A percentile compares a stretch with the other conserved stretches of the same genome.
Evolutionary conservation across 2,113 vertebrate species (phyloP).

Genomic region (Ptyas mucosa): DNA sequence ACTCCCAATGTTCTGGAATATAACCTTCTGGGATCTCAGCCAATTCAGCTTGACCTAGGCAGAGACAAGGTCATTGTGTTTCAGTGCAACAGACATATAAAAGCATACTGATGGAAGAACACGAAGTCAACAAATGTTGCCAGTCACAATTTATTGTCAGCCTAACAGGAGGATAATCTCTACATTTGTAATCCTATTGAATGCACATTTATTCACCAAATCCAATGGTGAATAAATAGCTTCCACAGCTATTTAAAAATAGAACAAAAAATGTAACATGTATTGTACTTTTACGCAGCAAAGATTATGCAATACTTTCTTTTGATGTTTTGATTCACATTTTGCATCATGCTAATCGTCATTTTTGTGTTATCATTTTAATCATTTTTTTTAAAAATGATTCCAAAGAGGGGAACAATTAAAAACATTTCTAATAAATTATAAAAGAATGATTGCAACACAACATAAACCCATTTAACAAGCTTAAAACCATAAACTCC

Average conservation of each 20-base stretch:
- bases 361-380: not conserved
- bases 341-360: not conserved
- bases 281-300: not conserved
- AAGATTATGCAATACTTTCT: not conserved
- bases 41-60: conserved; percentile 87
- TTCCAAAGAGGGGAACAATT: not conserved
- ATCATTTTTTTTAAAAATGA: not conserved
- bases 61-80: not conserved
- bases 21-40: conserved; percentile 88
- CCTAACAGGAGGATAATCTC: not conserved
- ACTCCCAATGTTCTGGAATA: conserved; percentile 90
- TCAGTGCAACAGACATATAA: not conserved
- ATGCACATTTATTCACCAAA: not conserved
- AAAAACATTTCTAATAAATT: not conserved
- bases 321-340: not conserved
- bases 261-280: not conserved
- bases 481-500: not conserved
- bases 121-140: not conserved
- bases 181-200: not conserved
- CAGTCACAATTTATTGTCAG: not conserved
- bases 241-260: not conserved
- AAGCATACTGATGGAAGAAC: not conserved
- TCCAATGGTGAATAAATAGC: not conserved
- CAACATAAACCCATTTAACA: not conserved
- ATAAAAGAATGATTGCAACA: not conserved